Base-by-base conservation (phyloP, 2,888 invertebrate species). In the Heteromurus nitidus region DNA sequence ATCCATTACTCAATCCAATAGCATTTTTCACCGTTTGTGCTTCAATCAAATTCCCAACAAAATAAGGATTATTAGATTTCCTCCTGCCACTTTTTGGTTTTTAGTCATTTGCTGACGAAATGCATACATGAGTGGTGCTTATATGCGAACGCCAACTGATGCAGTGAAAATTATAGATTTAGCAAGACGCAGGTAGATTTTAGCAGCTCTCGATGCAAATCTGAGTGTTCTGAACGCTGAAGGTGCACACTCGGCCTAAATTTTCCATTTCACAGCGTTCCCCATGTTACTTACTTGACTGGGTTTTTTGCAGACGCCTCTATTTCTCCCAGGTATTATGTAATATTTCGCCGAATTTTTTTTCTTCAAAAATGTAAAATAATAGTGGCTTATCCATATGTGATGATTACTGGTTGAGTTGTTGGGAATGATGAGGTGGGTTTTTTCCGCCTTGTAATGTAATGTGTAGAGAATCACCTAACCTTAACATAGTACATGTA, bases 401-500 rank as follows among this genome's bases (percentile, higher is more conserved):
- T 30, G 31, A 30, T 62, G 62, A 62, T 62, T 62, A 31, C 18
- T 62, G 31, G 20, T 9, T 62, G 62, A 62, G 31, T 62, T 62
- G 62, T 62, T 62, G 62, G 16, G 30, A 62, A 62, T 62, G 62
- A 62, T 62, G n/a, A 64, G 11, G 42, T 64, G 42, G 3, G 13
- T 31, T 20, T 50, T n/a, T 36, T 3, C 7, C 11, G 3, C 47
- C 47, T n/a, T 47, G 47, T 47, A 47, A 47, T 47, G n/a, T 47
- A n/a, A 47, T 5, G 31, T 9, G 7, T 31, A 18, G 31, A 42
- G 42, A 64, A 22, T 20, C 42, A 64, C 3, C 36, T 44, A 64
- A 42, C 64, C 64, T 20, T 64, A 64, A 64, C 64, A 64, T 64
- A n/a, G n/a, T n/a, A n/a, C n/a, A n/a, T 42, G 64, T 11, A 42